Conservation (phyloP, 2,113 vertebrate genomes). For the Leptobrachium ailaonicum region DNA sequence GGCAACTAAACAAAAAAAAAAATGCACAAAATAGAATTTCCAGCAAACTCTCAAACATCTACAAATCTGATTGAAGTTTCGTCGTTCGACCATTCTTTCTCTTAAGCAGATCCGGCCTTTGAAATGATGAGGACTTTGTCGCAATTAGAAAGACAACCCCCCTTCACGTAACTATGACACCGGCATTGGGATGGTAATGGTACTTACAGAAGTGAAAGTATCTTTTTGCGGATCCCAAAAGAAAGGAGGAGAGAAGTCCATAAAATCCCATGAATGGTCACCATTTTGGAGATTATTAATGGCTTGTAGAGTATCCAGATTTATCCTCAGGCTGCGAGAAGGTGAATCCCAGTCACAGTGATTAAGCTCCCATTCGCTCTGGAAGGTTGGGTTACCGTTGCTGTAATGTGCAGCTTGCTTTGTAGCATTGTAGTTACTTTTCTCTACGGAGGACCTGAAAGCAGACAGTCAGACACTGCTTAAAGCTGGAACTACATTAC, state of each 20-base stretch:
- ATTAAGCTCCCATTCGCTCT: slow-evolving; percentile 16
- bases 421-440: slow-evolving; percentile 31
- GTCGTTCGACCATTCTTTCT: too few relatives aligned
- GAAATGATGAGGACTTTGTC: too few relatives aligned
- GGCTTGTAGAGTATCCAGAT: slow-evolving; percentile 45
- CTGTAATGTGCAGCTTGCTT: background rate
- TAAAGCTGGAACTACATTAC: too few relatives aligned
- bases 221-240: slow-evolving; percentile 46
- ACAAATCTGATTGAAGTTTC: too few relatives aligned
- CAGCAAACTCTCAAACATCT: too few relatives aligned
- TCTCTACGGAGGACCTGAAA: slow-evolving; percentile 52
- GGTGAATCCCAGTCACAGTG: slow-evolving; percentile 5
- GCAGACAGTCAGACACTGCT: too few relatives aligned
- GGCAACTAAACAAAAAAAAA: too few relatives aligned
- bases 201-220: slow-evolving; percentile 62
- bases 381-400: slow-evolving; percentile 28
- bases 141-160: slow-evolving; percentile 17
- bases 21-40: too few relatives aligned
- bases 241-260: slow-evolving; percentile 34
- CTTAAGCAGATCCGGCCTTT: too few relatives aligned
- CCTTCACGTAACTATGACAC: slow-evolving; percentile 25
- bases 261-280: slow-evolving; percentile 40
- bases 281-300: slow-evolving; percentile 1
- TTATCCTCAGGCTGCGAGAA: slow-evolving; percentile 47
- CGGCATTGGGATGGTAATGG: background rate